Evolutionary conservation across 2,888 invertebrate genomes (phyloP).

Genomic region (Trachelus troglodyta): DNA sequence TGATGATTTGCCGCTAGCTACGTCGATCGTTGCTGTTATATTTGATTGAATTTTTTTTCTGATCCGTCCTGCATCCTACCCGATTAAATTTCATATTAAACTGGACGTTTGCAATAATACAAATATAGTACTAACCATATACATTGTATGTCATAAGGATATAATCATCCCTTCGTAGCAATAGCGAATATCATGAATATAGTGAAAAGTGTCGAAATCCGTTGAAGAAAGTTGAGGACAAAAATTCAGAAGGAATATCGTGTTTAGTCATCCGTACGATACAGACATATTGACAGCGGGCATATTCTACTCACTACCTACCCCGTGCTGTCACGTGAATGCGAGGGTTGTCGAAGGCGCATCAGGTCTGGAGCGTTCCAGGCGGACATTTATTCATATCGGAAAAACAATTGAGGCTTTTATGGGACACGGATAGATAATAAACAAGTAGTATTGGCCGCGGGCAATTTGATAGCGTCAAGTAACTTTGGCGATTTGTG

Average conservation of each 20-base stretch:
- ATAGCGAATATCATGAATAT: not conserved
- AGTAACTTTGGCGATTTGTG: conserved; percentile 40
- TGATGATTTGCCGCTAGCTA: not conserved
- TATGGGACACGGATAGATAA: conserved; percentile 1
- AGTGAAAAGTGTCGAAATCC: not conserved
- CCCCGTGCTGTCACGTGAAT: not conserved
- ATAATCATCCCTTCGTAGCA: not conserved
- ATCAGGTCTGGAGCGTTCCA: not conserved
- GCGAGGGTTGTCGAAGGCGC: not conserved
- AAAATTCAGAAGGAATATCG: not conserved
- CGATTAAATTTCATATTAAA: not conserved
- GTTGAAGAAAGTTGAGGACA: not conserved
- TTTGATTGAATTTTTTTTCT: not conserved
- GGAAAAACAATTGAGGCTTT: conserved; percentile 11
- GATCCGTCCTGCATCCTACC: not conserved
- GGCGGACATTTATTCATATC: conserved; percentile 9
- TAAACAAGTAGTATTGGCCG: not conserved
- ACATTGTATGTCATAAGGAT: not conserved
- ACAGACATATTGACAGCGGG: not conserved
- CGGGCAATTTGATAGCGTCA: not conserved
- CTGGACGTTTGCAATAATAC: not conserved
- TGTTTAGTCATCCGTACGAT: not conserved
- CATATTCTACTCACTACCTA: not conserved
- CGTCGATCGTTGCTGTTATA: not conserved
- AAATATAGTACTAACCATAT: not conserved